Evolutionary conservation across 30 jellyfish, hydroid and myxozoan genomes (phyloP).

Genomic region (Haliclystus octoradiatus): DNA sequence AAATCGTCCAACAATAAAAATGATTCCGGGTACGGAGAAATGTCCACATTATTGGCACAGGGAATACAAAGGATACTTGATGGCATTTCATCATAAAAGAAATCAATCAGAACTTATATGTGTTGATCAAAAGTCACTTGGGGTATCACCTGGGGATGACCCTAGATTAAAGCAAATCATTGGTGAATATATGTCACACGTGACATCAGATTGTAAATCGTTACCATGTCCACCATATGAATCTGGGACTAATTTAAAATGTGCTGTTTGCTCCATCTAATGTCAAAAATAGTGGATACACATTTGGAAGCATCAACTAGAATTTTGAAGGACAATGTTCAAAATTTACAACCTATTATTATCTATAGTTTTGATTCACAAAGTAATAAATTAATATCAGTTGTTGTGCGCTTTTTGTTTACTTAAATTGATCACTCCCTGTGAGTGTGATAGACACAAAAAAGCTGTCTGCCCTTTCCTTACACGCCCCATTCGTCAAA

Average conservation of each 20-base stretch:
- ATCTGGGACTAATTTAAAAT: not conserved
- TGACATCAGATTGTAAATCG: slow-evolving; percentile 18
- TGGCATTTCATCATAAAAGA: slow-evolving; percentile 30
- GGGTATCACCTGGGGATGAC: slow-evolving; percentile 34
- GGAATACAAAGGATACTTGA: slow-evolving; percentile 29
- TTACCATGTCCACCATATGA: slow-evolving; percentile 31
- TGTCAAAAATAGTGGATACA: too few species aligned
- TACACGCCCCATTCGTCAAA: too few species aligned
- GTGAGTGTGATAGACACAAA: too few species aligned
- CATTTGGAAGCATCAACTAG: too few species aligned
- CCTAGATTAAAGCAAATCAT: slow-evolving; percentile 8
- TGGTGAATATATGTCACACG: slow-evolving; percentile 23
- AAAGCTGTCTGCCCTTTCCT: too few species aligned
- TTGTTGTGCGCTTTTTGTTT: too few species aligned
- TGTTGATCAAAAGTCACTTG: slow-evolving; percentile 38
- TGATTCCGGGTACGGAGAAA: slow-evolving; percentile 19
- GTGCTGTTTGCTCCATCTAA: not conserved
- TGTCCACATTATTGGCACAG: slow-evolving; percentile 19
- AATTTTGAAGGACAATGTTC: too few species aligned
- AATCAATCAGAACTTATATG: slow-evolving; percentile 17
- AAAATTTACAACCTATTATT: too few species aligned
- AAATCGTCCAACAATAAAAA: not conserved
- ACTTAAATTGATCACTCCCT: too few species aligned
- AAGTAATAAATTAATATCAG: too few species aligned
- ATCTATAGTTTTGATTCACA: too few species aligned